A percentile compares a stretch with the other conserved stretches of the same genome.
These are phyloP conservation scores for Papilio protenor DNA, from an alignment of 2,888 invertebrate genomes.

Conservation along the genomic window DNA sequence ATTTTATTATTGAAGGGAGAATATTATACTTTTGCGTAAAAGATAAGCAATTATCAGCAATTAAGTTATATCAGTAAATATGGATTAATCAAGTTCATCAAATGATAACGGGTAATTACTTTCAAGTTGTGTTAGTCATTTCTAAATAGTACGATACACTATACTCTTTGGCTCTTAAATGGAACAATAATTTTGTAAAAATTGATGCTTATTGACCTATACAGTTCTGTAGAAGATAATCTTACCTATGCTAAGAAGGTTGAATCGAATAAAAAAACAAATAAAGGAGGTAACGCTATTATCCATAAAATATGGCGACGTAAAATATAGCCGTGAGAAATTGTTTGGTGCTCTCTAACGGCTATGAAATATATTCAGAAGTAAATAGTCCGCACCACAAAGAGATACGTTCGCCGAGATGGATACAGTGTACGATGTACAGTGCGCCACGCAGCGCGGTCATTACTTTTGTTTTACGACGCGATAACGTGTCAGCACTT, in stretches of 20 bases:
- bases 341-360: constrained; percentile 41
- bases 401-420: constrained; percentile 46
- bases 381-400: constrained; percentile 45
- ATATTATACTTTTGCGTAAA: neutral
- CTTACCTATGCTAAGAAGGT: neutral
- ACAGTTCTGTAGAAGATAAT: neutral
- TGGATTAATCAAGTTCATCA: neutral
- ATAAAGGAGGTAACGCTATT: constrained; percentile 28
- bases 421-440: constrained; percentile 48
- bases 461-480: constrained; percentile 67
- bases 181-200: neutral
- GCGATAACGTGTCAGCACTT: constrained; percentile 62
- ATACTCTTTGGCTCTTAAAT: too few species aligned
- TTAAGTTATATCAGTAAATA: neutral
- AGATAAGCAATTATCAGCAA: neutral
- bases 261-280: constrained; percentile 27
- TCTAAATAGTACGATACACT: too few species aligned
- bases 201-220: neutral
- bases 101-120: constrained; percentile 5
- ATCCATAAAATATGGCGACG: constrained; percentile 42
- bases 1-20: neutral
- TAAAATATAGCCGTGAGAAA: constrained; percentile 41
- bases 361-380: constrained; percentile 42
- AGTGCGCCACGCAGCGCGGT: constrained; percentile 53
- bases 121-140: neutral